Evolutionary conservation across 2,888 invertebrate genomes (phyloP).

Genomic region (Digitonthophagus gazella): DNA sequence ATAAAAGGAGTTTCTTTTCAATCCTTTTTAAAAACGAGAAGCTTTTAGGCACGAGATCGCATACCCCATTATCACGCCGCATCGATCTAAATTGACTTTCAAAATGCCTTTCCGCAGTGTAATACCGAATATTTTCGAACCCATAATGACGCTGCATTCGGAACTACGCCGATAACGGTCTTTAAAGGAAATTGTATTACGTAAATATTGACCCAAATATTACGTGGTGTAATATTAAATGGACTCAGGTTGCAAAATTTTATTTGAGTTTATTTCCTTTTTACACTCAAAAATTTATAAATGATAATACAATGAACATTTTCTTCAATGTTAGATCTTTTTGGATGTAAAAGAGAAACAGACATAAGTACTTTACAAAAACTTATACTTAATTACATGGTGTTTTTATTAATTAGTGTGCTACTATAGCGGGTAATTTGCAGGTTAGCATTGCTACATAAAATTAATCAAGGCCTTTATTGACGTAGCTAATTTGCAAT

Average conservation of each 20-base stretch:
- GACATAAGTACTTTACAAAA: too few species aligned
- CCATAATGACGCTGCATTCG: not conserved
- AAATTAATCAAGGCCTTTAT: not conserved
- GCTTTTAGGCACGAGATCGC: too few species aligned
- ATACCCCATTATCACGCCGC: too few species aligned
- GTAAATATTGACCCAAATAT: not conserved
- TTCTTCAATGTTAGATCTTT: too few species aligned
- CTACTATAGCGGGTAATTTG: too few species aligned
- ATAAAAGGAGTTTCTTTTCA: too few species aligned
- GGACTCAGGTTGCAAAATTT: not conserved
- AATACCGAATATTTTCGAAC: not conserved
- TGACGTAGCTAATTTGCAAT: not conserved
- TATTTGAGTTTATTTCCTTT: not conserved
- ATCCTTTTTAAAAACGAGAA: too few species aligned
- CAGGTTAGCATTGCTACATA: not conserved
- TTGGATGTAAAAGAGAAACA: too few species aligned
- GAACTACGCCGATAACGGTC: not conserved
- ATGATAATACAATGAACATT: too few species aligned
- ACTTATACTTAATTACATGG: not conserved
- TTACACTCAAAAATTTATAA: too few species aligned
- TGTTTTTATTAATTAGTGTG: too few species aligned
- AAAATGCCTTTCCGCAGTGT: not conserved
- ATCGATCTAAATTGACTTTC: not conserved
- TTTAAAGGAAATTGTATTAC: not conserved
- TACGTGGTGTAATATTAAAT: not conserved